A percentile compares a stretch with the other conserved stretches of the same genome.
phyloP scores from a whole-genome alignment of 2,888 invertebrate genomes.

The Pristionchus entomophagus region DNA sequence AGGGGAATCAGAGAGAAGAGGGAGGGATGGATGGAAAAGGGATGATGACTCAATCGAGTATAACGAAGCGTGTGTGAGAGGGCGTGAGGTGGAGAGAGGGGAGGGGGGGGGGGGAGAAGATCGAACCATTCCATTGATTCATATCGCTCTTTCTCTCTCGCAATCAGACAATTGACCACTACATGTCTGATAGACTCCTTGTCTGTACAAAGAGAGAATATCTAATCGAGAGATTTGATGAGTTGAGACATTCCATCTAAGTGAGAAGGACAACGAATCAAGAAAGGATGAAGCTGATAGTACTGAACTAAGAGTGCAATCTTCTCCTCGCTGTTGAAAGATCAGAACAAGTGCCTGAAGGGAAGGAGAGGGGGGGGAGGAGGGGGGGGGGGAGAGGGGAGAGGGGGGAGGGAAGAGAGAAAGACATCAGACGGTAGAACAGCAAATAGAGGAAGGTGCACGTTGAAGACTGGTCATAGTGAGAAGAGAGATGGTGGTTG shows the following conservation, averaged over 20 bases:
- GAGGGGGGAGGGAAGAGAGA: not conserved
- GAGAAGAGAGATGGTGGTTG: not conserved
- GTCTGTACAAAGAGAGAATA: not conserved
- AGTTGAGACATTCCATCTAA: not conserved
- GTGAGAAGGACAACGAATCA: not conserved
- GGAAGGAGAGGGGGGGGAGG: not conserved
- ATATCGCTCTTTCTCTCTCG: not conserved
- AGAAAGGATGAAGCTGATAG: not conserved
- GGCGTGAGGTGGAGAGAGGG: not conserved
- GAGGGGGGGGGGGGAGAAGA: not conserved
- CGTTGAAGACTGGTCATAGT: conserved; percentile 23
- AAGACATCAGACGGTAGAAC: not conserved
- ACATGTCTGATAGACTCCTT: no score
- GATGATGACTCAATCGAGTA: conserved; percentile 8
- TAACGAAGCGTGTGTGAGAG: not conserved
- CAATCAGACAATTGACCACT: not conserved
- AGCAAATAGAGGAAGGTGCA: conserved; percentile 16
- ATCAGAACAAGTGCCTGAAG: conserved; percentile 9
- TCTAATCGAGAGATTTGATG: no score
- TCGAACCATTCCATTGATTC: conserved; percentile 3
- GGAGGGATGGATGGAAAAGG: conserved; percentile 11
- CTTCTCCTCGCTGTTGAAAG: not conserved
- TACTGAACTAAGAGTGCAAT: conserved; percentile 18
- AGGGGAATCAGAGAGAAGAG: conserved; percentile 35
- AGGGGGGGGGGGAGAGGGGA: not conserved